Conservation (phyloP, 30 jellyfish, hydroid and myxozoan genomes). For the Cassiopea andromeda region DNA sequence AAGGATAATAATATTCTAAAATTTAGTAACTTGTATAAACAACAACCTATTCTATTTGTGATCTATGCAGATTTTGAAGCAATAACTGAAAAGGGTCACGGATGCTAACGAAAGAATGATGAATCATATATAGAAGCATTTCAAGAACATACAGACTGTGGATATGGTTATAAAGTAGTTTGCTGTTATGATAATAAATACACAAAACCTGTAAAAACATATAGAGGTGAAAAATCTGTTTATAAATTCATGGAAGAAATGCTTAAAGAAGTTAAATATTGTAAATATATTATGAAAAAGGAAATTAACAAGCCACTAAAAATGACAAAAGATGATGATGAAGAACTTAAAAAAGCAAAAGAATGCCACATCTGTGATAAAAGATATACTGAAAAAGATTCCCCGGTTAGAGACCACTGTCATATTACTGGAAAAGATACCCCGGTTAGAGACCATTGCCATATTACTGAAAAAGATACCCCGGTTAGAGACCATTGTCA, state of each 20-base stretch:
- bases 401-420: too few species aligned
- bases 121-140: slow-evolving; percentile 5
- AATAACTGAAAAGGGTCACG: slow-evolving; percentile 15
- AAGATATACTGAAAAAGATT: slow-evolving; percentile 23
- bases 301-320: slow-evolving; percentile 21
- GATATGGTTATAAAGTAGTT: slow-evolving; percentile 46
- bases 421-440: too few species aligned
- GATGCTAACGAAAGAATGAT: slow-evolving; percentile 4
- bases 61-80: slow-evolving; percentile 60
- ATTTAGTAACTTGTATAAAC: slow-evolving; percentile 43
- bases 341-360: neutral
- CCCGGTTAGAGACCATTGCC: too few species aligned
- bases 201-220: slow-evolving; percentile 22
- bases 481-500: slow-evolving; percentile 65
- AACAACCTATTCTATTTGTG: slow-evolving; percentile 27
- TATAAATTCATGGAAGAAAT: slow-evolving; percentile 25
- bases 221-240: slow-evolving; percentile 60
- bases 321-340: slow-evolving; percentile 28
- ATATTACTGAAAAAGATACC: slow-evolving; percentile 23
- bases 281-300: neutral
- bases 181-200: slow-evolving; percentile 34
- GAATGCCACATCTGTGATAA: slow-evolving; percentile 46
- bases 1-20: slow-evolving; percentile 14
- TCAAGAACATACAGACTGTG: slow-evolving; percentile 53
- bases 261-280: slow-evolving; percentile 24